Conservation (phyloP, 2,888 invertebrate species). For the Phorcus lineatus region DNA sequence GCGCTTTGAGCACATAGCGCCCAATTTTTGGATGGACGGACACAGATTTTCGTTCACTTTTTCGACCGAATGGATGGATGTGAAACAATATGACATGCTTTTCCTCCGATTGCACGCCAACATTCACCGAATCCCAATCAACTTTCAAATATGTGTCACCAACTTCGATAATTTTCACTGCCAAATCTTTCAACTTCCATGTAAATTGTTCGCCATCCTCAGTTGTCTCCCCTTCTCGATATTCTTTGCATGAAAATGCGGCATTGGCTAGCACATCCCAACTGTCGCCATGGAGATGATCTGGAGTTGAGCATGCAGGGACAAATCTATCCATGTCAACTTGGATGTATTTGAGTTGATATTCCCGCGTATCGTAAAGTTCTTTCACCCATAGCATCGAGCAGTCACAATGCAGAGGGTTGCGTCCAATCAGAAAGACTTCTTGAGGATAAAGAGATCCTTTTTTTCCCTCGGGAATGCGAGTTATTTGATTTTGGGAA, state of each 20-base stretch:
- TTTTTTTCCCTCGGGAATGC: conserved; percentile 38
- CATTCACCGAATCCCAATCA: conserved; percentile 37
- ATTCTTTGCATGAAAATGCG: conserved; percentile 45
- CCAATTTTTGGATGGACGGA: conserved; percentile 33
- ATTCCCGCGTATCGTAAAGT: conserved; percentile 51
- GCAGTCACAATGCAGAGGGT: conserved; percentile 51
- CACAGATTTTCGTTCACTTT: conserved; percentile 28
- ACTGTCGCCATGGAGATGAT: conserved; percentile 35
- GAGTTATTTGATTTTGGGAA: conserved; percentile 43
- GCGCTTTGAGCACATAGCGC: conserved; percentile 32
- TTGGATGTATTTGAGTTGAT: conserved; percentile 45
- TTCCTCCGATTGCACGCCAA: conserved; percentile 1
- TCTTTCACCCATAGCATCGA: conserved; percentile 51
- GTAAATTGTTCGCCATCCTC: conserved; percentile 25
- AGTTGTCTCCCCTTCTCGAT: not conserved
- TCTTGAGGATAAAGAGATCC: conserved; percentile 45
- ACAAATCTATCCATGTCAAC: conserved; percentile 45
- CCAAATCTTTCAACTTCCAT: conserved; percentile 30
- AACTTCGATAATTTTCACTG: conserved; percentile 35
- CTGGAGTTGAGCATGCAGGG: conserved; percentile 51
- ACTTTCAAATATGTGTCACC: conserved; percentile 32
- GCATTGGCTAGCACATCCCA: conserved; percentile 54
- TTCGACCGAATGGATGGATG: conserved; percentile 44
- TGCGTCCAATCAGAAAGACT: conserved; percentile 46
- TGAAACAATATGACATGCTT: conserved; percentile 31